A percentile compares a stretch with the other conserved stretches of the same genome.
Conservation (phyloP, 1,140 invertebrate genomes). For the roundworm (Caenorhabditis elegans) region DNA sequence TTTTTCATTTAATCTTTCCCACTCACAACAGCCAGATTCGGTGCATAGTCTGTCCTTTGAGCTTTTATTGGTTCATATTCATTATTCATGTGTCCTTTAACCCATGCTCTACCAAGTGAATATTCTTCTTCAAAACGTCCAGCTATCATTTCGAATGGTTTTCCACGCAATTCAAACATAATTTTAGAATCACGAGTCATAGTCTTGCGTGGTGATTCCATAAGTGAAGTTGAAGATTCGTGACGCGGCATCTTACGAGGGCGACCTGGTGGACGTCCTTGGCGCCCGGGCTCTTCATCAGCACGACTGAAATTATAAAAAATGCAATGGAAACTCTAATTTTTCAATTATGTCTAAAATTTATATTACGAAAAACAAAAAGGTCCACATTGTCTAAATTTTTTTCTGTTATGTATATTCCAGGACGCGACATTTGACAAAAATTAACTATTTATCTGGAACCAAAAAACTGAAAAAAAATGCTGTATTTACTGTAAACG, state of each 20-base stretch:
- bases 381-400: too few relatives aligned
- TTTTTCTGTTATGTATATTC: too few relatives aligned
- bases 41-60: not conserved
- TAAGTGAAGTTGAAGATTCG: not conserved
- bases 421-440: too few relatives aligned
- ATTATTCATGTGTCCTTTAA: conserved; percentile 3
- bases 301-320: not conserved
- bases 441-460: too few relatives aligned
- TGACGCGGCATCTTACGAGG: not conserved
- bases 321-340: too few relatives aligned
- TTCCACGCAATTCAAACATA: conserved; percentile 36
- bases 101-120: conserved; percentile 27
- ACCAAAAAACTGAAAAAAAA: too few relatives aligned
- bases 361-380: too few relatives aligned
- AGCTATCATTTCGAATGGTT: conserved; percentile 33
- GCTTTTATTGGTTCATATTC: not conserved
- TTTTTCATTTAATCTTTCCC: too few relatives aligned
- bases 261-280: conserved; percentile 16
- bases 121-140: conserved; percentile 28
- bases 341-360: too few relatives aligned
- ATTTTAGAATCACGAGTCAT: conserved; percentile 1
- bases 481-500: too few relatives aligned
- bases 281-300: not conserved
- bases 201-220: not conserved
- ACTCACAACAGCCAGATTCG: not conserved